These are phyloP conservation scores for Balaenoptera acutorostrata DNA, from an alignment of 2,113 vertebrate species.

Conservation along the genomic window DNA sequence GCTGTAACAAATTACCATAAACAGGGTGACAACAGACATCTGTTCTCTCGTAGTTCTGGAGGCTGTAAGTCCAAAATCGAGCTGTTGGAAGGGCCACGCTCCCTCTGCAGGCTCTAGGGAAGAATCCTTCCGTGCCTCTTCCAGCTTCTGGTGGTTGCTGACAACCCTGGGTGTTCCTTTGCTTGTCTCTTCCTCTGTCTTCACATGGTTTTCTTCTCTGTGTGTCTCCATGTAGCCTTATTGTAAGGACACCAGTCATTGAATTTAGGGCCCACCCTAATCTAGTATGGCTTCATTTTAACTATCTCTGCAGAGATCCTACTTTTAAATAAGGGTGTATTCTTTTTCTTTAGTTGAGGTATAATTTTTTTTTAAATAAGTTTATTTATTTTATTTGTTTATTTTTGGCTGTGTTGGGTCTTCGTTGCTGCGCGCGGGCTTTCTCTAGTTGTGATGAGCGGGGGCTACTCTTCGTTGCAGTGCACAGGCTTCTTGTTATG, in stretches of 20 bases:
- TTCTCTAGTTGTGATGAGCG: too few species aligned
- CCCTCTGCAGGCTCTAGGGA: neutral
- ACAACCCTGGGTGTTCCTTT: neutral
- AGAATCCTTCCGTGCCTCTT: neutral
- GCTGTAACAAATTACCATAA: neutral
- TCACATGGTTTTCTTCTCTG: neutral
- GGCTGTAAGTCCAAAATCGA: neutral
- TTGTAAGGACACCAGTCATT: neutral
- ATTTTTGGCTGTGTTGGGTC: too few species aligned
- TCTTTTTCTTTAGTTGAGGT: neutral
- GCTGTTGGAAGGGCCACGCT: accelerated
- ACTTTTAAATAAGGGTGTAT: neutral
- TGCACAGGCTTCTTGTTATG: accelerated
- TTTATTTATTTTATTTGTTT: too few species aligned
- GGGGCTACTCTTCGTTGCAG: too few species aligned
- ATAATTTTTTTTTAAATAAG: neutral
- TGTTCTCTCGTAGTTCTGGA: neutral
- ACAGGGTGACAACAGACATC: neutral
- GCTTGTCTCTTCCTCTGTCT: neutral
- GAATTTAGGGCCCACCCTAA: neutral
- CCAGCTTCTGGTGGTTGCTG: neutral
- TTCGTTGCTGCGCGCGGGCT: too few species aligned
- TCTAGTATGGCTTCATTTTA: neutral
- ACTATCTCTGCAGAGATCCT: neutral
- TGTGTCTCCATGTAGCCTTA: neutral